Evolutionary conservation across 2,113 vertebrate genomes (phyloP).

Genomic region (Ictalurus punctatus): DNA sequence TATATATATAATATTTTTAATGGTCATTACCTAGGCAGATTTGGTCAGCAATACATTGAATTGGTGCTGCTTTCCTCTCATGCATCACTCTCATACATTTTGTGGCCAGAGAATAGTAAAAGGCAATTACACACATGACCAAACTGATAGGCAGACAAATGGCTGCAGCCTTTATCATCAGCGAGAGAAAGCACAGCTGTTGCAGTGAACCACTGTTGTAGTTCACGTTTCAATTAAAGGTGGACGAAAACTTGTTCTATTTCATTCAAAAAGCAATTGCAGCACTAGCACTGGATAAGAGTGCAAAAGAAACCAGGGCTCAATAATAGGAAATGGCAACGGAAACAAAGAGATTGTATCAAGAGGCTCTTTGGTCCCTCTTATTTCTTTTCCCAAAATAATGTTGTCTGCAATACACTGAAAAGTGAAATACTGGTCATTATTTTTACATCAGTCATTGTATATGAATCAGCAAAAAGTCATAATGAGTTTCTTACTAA

Average conservation of each 20-base stretch:
- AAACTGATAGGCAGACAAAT: slow-evolving; percentile 72
- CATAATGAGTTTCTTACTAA: background rate
- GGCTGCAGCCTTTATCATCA: slow-evolving; percentile 70
- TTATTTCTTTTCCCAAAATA: background rate
- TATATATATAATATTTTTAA: background rate
- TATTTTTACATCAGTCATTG: background rate
- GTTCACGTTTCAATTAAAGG: slow-evolving; percentile 69
- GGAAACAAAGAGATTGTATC: slow-evolving; percentile 52
- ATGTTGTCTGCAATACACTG: slow-evolving; percentile 16
- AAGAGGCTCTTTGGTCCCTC: slow-evolving; percentile 20
- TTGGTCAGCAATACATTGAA: slow-evolving; percentile 71
- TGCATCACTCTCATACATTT: slow-evolving; percentile 72
- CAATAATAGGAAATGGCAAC: slow-evolving; percentile 53
- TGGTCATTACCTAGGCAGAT: slow-evolving; percentile 55
- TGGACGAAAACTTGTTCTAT: slow-evolving; percentile 64
- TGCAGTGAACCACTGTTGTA: slow-evolving; percentile 64
- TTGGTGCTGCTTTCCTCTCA: slow-evolving; percentile 68
- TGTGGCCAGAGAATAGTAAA: slow-evolving; percentile 67
- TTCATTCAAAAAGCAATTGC: slow-evolving; percentile 66
- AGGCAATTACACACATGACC: slow-evolving; percentile 74
- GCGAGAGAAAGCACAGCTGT: slow-evolving; percentile 60
- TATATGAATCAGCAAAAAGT: slow-evolving; percentile 2
- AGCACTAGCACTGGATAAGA: slow-evolving; percentile 48
- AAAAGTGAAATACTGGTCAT: slow-evolving; percentile 43
- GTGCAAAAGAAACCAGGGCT: slow-evolving; percentile 50